phyloP scores from a whole-genome alignment of 2,888 invertebrate genomes.

The Gryllus longicercus region DNA sequence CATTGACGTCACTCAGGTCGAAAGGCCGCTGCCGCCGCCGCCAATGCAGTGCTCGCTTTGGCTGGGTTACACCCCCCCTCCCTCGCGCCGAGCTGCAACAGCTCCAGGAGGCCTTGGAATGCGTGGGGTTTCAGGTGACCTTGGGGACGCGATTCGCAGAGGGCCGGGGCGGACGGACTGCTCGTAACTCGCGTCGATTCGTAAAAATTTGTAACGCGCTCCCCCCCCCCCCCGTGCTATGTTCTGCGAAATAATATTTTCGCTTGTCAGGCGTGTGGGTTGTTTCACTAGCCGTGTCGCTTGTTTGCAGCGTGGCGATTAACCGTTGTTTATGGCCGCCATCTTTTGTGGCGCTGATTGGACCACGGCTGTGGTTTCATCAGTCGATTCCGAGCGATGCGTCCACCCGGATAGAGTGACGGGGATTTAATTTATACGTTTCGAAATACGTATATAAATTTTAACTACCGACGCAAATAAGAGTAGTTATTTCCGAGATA shows the following conservation, averaged over 20 bases:
- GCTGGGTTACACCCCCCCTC: not conserved
- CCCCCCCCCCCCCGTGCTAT: too few relatives aligned
- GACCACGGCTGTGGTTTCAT: not conserved
- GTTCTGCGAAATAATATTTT: not conserved
- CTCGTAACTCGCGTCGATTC: not conserved
- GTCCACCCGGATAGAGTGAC: not conserved
- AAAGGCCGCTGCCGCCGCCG: too few relatives aligned
- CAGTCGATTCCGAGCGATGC: not conserved
- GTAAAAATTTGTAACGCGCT: too few relatives aligned
- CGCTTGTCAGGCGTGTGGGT: not conserved
- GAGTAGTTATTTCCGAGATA: too few relatives aligned
- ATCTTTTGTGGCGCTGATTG: not conserved
- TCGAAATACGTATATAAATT: not conserved
- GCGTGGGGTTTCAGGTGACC: too few relatives aligned
- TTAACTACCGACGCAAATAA: not conserved
- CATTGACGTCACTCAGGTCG: conserved; percentile 11
- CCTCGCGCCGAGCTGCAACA: not conserved
- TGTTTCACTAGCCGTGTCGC: not conserved
- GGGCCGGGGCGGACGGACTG: not conserved
- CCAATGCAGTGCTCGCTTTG: too few relatives aligned
- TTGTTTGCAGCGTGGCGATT: conserved; percentile 7
- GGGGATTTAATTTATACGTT: not conserved
- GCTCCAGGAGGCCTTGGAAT: too few relatives aligned
- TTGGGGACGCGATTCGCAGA: too few relatives aligned
- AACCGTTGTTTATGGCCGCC: not conserved